Conservation (phyloP, 2,888 invertebrate species). For the Patella pellucida region DNA sequence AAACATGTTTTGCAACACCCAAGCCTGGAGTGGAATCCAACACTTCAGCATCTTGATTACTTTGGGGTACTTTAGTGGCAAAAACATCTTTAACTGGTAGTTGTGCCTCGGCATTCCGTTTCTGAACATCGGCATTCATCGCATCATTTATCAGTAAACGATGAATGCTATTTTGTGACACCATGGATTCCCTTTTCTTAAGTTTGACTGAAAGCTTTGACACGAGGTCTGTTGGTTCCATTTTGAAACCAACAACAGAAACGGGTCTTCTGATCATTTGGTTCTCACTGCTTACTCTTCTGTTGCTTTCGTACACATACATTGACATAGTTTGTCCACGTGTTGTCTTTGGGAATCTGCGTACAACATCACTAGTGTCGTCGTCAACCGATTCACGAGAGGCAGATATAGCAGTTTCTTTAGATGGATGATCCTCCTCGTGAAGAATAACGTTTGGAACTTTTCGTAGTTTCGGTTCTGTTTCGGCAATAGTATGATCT, state of each 20-base stretch:
- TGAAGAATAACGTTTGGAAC: not conserved
- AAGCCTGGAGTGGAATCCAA: not conserved
- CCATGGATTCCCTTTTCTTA: not conserved
- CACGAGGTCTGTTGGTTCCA: not conserved
- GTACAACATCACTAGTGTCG: not conserved
- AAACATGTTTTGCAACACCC: not conserved
- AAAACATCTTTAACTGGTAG: not conserved
- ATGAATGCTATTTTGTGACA: not conserved
- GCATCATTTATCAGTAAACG: not conserved
- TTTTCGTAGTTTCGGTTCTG: not conserved
- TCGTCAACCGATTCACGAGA: too few relatives aligned
- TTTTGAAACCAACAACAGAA: slow-evolving; percentile 9
- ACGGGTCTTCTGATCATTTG: not conserved
- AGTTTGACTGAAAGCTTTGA: not conserved
- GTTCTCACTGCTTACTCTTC: not conserved
- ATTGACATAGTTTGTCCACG: not conserved
- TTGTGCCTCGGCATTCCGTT: not conserved
- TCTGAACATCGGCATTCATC: not conserved
- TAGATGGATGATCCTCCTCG: not conserved
- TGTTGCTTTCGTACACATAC: not conserved
- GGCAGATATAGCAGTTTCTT: too few relatives aligned
- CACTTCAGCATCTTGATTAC: not conserved
- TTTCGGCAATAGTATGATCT: not conserved
- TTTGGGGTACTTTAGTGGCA: not conserved
- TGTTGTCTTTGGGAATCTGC: not conserved